Percentiles rank a stretch among this genome's conserved stretches.
phyloP scores from a whole-genome alignment of 2,888 invertebrate species.

The Callimorpha dominula region DNA sequence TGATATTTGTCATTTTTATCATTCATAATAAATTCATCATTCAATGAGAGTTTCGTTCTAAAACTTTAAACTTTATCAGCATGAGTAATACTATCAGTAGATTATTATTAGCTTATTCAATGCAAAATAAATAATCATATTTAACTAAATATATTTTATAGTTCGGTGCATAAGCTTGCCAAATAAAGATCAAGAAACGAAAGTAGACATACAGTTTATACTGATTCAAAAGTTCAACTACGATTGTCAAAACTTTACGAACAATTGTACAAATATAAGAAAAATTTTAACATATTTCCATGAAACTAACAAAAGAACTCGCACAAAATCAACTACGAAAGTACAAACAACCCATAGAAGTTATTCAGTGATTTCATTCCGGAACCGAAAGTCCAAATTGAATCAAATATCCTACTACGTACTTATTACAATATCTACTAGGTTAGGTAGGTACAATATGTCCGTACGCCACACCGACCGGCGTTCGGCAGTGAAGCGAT shows the following conservation, averaged over 20 bases:
- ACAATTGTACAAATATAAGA: constrained; percentile 27
- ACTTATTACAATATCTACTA: constrained; percentile 70
- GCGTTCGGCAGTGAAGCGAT: constrained; percentile 82
- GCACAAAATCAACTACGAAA: constrained; percentile 38
- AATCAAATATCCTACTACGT: constrained; percentile 69
- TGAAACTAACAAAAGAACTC: constrained; percentile 37
- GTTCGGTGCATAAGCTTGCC: background rate
- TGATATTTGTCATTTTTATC: too few species aligned
- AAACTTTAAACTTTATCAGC: too few species aligned
- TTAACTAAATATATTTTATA: background rate
- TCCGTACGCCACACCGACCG: constrained; percentile 67
- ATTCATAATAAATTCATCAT: too few species aligned
- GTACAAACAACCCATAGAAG: constrained; percentile 48
- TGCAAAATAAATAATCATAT: background rate
- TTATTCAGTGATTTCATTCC: constrained; percentile 53
- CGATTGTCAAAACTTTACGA: constrained; percentile 37
- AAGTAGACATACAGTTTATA: background rate
- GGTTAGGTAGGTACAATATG: constrained; percentile 80
- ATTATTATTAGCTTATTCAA: background rate
- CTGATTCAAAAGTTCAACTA: constrained; percentile 18
- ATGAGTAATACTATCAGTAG: too few species aligned
- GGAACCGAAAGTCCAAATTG: constrained; percentile 66
- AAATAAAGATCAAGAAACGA: background rate
- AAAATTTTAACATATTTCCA: constrained; percentile 43
- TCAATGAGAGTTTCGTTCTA: too few species aligned